Base-by-base conservation (phyloP, 2,797 vertebrate species). In the Siniperca scherzeri region DNA sequence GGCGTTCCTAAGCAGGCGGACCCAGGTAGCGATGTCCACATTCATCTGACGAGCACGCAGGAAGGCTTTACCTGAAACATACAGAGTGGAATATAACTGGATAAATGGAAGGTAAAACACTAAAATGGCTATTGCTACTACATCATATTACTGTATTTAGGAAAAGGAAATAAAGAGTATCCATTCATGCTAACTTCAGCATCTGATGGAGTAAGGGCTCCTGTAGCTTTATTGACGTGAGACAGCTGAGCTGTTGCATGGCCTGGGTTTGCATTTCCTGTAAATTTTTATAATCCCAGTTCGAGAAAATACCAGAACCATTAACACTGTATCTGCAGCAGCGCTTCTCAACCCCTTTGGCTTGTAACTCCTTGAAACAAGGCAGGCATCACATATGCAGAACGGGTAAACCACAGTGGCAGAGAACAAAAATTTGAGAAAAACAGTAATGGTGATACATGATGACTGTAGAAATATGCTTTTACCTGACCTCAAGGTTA, bases 41-140 rank as follows among this genome's bases (percentile, higher is more conserved):
- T 99, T 99, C 98, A 99, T 98, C 93, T 99, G 98, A 46, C 98
- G 97, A 40, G 98, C 98, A 38, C 98, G 96, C 72, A 98, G 93
- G 91, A 99, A 99, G 83, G 97, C 97, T 91, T 97, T 98, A 40
- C 97, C 98, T 99, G 88, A 44, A 72, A 79, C 36, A 59, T 19
- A 59, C 48, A 74, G 14, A 40, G n/a, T 1, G 30, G 27, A 60
- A 30, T 0, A 33, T 1, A 27, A 27, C 3, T 9, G 38, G 12
- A 25, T n/a, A 0, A 27, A 56, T 8, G 0, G 59, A 66, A 22
- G 25, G 52, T 27, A 10, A 70, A 52, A n/a, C 19, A 19, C 17
- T 4, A 5, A 33, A 25, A n/a, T 9, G 25, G 19, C 19, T n/a
- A 9, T 4, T 40, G 12, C 21, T 38, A 2, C 30, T 8, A 25